A percentile compares a stretch with the other conserved stretches of the same genome.
phyloP scores from a whole-genome alignment of 37 sponge, comb jelly and placozoan genomes.

The Ianthella basta region DNA sequence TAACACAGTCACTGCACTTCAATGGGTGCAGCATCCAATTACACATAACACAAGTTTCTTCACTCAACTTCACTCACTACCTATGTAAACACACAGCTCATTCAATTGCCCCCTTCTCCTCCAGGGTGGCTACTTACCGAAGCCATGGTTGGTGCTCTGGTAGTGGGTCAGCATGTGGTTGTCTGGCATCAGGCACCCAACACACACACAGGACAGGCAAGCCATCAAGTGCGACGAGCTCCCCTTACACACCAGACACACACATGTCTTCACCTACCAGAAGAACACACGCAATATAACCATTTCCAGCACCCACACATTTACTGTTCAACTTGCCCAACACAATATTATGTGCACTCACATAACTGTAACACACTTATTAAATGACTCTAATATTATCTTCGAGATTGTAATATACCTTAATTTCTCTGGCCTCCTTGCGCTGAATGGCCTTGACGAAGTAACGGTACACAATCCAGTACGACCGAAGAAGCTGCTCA shows the following conservation, averaged over 20 bases:
- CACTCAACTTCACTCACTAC: constrained; percentile 16
- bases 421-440: constrained; percentile 66
- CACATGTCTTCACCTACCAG: constrained; percentile 61
- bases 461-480: constrained; percentile 81
- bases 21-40: neutral
- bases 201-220: constrained; percentile 89
- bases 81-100: neutral
- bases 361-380: no score
- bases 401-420: no score
- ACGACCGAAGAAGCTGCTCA: constrained; percentile 62
- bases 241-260: constrained; percentile 75
- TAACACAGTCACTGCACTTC: neutral
- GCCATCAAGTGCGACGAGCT: constrained; percentile 66
- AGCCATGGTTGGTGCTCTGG: constrained; percentile 59
- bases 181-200: constrained; percentile 79
- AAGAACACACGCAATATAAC: neutral
- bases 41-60: constrained; percentile 14
- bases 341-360: no score
- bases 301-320: no score
- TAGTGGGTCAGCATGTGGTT: constrained; percentile 76
- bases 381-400: no score
- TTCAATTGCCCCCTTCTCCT: neutral
- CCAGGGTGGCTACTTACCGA: constrained; percentile 51
- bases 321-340: no score
- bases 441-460: constrained; percentile 64